Evolutionary conservation across 2,888 invertebrate species (phyloP), one percentile per base, ranked within the genome.

Genomic region (Strigamia transsilvanica): DNA sequence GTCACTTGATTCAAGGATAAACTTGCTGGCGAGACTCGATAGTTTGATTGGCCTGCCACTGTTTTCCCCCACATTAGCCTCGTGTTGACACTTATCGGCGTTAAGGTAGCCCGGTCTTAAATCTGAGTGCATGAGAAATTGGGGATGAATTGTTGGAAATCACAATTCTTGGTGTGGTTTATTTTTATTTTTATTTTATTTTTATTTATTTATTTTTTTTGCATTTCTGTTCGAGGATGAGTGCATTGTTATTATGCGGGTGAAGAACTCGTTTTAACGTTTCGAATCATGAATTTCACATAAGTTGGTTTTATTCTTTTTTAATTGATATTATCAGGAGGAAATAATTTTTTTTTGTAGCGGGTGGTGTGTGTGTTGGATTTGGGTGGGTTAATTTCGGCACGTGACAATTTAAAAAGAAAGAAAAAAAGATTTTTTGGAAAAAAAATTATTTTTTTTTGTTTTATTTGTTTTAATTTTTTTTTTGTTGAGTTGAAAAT

Each of bases 1-100:
- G 73, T 73, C 73, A 73, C 27, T 73, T 27, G 32, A 73, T 73
- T 73, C 73, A 73, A 73, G 73, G 73, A 73, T 32, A 32, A 73
- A 73, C 56, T 56, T 56, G 56, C 56, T 18, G 1, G 56, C 21
- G 51, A 56, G 56, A 56, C 21, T 56, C 18, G 56, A 56, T 56
- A 18, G 7, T 56, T 18, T 56, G 18, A 56, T 56, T 56, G 18
- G 56, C 56, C 56, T 18, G 18, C 56, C 56, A 56, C 56, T 56
- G 56, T 56, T 56, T 56, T 56, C n/a, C 56, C 6, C 56, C 1
- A 18, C 56, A 18, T 56, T 56, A n/a, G 3, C 56, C 56, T n/a
- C 56, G 56, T 56, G 56, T 56, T 56, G 18, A n/a, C 56, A 56
- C 56, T 56, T 56, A 18, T 18, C 56, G 21, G 9, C 18, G 9